Conservation (phyloP, 2,113 vertebrate species). For the Pangasianodon hypophthalmus region DNA sequence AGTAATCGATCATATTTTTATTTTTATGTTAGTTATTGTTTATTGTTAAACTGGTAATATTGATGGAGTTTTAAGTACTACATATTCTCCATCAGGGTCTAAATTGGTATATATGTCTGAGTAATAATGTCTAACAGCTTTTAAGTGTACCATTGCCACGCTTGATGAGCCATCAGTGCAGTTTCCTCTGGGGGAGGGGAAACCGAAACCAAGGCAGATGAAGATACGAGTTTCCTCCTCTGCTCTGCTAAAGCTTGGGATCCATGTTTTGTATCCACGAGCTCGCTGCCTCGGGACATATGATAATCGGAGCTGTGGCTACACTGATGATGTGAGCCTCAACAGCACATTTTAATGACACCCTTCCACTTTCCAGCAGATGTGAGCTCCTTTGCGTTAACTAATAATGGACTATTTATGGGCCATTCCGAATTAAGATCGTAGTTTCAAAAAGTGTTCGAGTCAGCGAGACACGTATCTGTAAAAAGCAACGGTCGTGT, state of each 20-base stretch:
- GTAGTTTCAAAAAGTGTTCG: neutral
- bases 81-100: neutral
- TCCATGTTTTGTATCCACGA: conserved; percentile 63
- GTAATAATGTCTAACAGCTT: neutral
- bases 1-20: neutral
- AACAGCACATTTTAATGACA: conserved; percentile 41
- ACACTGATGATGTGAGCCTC: conserved; percentile 59
- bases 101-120: neutral
- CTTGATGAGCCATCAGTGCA: conserved; percentile 21
- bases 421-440: neutral
- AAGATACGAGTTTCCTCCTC: conserved; percentile 48
- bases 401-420: conserved; percentile 49
- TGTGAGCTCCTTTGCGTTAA: conserved; percentile 18
- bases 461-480: conserved; percentile 15
- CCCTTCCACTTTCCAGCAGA: conserved; percentile 24
- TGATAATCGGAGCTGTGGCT: conserved; percentile 13
- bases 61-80: neutral
- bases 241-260: conserved; percentile 62
- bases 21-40: neutral
- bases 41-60: neutral
- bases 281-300: conserved; percentile 45
- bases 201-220: neutral
- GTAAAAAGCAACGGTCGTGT: neutral
- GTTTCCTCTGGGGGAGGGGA: conserved; percentile 32
- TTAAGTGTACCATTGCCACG: conserved; percentile 6